phyloP scores from a whole-genome alignment of 2,888 invertebrate species.

The Exocentrus adspersus region DNA sequence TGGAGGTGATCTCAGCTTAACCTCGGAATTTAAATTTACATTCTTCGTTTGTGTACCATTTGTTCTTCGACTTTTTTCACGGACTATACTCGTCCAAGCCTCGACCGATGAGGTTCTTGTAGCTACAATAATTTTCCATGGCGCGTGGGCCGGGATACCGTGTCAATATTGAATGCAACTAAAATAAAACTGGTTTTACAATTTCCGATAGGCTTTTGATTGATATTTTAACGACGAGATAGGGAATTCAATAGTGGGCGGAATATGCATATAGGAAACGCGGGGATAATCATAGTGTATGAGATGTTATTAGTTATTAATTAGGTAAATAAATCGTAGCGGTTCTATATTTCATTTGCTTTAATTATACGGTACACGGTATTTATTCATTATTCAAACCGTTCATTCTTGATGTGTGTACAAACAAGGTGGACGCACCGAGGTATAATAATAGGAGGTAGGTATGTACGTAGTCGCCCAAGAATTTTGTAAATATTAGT shows the following conservation, averaged over 20 bases:
- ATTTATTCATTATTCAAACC: background rate
- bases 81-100: constrained; percentile 26
- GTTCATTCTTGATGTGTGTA: background rate
- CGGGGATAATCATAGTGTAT: constrained; percentile 30
- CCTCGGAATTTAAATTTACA: too few relatives aligned
- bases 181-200: constrained; percentile 38
- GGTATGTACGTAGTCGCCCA: too few relatives aligned
- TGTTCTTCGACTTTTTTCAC: constrained; percentile 7
- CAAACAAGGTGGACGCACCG: background rate
- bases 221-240: constrained; percentile 30
- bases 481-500: background rate
- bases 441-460: too few relatives aligned
- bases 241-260: constrained; percentile 24
- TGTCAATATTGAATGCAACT: constrained; percentile 33
- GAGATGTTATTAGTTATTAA: constrained; percentile 37
- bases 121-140: constrained; percentile 28
- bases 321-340: constrained; percentile 36
- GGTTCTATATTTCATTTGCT: constrained; percentile 26
- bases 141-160: constrained; percentile 28
- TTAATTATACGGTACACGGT: constrained; percentile 22
- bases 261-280: constrained; percentile 21
- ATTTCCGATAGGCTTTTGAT: constrained; percentile 39
- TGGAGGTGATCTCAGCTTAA: too few relatives aligned
- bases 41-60: constrained; percentile 4
- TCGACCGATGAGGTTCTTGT: constrained; percentile 2